Base-by-base conservation (phyloP, 2,113 vertebrate species). In the Rhinolophus sinicus region DNA sequence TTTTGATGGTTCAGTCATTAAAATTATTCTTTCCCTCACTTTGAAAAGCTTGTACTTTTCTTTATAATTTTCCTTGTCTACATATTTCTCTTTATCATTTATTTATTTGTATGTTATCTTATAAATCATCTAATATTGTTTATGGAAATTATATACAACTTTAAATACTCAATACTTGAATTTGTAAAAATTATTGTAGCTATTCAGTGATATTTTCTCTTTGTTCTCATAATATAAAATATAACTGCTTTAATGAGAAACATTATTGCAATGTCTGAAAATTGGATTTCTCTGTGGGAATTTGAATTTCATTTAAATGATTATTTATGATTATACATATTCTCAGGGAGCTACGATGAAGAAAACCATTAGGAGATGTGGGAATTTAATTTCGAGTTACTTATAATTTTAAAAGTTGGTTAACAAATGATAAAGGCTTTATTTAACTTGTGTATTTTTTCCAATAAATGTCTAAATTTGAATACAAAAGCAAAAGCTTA, bases 181-280 rank as follows among this genome's bases (percentile, higher is more conserved):
- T 85, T 65, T 40, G 33, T 81, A 81, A 72, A 50, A n/a, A 92
- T 72, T 83, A 4, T 56, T 65, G 5, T 35, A 58, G 40, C 3
- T 95, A 26, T 44, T 78, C 85, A 78, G 24, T 11, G 83, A 2
- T 5, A 65, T 62, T 58, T 81, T 52, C 9, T 62, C 11, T 78
- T 85, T 80, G 3, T 75, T 44, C 60, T 90, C 18, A 73, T 22
- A 52, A 54, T 54, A 90, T 22, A 7, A 90, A 82, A 96, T 70
- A n/a, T 54, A 78, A 83, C 16, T 84, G 16, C 5, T 54, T 83
- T 95, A 95, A 38, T 50, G 6, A 96, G 58, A 90, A 95, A 87
- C 8, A 13, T 50, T 50, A 50, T 7, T 35, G 1, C 65, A 78
- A 67, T 86, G 6, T 16, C 6, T 2, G 3, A 56, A 95, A 75